These are phyloP conservation scores for Heliconius eleuchia DNA, from an alignment of 1,140 invertebrate species.

Conservation along the genomic window DNA sequence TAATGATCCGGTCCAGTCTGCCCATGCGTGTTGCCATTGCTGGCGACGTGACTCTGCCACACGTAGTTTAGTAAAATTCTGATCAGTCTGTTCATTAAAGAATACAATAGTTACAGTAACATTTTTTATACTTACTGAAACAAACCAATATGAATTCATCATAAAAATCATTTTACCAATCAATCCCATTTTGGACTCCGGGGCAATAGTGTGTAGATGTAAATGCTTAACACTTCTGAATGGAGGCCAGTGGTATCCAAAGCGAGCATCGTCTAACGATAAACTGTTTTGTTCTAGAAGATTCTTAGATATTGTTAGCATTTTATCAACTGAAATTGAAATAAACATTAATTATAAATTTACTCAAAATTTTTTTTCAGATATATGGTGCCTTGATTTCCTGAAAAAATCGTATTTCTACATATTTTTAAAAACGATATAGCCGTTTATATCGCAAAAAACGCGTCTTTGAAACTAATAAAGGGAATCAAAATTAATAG, in stretches of 20 bases:
- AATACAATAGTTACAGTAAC: background rate
- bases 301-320: conserved; percentile 83
- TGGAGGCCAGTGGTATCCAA: conserved; percentile 96
- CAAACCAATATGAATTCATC: conserved; percentile 91
- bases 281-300: conserved; percentile 82
- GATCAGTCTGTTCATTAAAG: no score
- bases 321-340: conserved; percentile 53
- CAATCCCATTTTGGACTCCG: conserved; percentile 88
- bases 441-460: no score
- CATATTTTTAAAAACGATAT: no score
- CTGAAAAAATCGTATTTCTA: no score
- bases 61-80: no score
- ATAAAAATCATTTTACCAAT: conserved; percentile 87
- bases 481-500: no score
- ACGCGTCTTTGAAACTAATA: no score
- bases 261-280: conserved; percentile 82
- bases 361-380: conserved; percentile 25
- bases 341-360: background rate
- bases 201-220: conserved; percentile 93
- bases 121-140: conserved; percentile 84
- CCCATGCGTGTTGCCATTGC: no score
- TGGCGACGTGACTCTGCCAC: no score
- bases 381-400: no score
- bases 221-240: conserved; percentile 92
- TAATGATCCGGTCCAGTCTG: no score